Conservation (phyloP, 2,797 vertebrate genomes). For the Typhlichthys subterraneus region DNA sequence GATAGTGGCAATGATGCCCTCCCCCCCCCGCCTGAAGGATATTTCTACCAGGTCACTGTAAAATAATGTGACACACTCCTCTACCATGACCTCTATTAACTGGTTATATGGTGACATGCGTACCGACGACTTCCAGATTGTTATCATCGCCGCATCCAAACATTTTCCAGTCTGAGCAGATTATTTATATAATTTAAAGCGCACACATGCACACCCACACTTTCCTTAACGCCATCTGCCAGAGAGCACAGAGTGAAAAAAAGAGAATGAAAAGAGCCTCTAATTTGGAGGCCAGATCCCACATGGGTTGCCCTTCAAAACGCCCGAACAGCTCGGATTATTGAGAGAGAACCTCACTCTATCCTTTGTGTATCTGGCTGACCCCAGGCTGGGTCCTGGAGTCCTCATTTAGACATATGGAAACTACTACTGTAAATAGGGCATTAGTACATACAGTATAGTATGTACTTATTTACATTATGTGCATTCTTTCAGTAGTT, state of each 20-base stretch:
- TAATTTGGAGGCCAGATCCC: conserved; percentile 80
- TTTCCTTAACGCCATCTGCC: conserved; percentile 55
- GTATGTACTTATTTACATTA: too few species aligned
- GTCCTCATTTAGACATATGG: too few species aligned
- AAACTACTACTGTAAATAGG: too few species aligned
- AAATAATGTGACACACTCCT: neutral
- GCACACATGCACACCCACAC: conserved; percentile 15
- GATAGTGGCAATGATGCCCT: conserved; percentile 24
- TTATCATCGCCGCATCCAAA: too few species aligned
- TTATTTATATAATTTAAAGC: neutral
- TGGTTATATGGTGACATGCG: neutral
- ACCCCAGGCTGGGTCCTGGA: conserved; percentile 16
- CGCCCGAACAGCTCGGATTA: conserved; percentile 67
- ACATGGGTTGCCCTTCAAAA: conserved; percentile 76
- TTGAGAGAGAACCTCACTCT: conserved; percentile 45
- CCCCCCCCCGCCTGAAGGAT: neutral
- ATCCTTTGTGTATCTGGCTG: conserved; percentile 47
- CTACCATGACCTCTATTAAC: neutral
- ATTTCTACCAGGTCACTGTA: neutral
- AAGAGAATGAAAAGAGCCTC: conserved; percentile 67
- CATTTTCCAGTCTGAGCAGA: too few species aligned
- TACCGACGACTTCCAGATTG: too few species aligned
- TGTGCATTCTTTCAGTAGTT: too few species aligned
- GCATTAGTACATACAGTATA: too few species aligned
- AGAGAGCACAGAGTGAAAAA: conserved; percentile 60